Conservation (phyloP, 2,797 vertebrate species). For the Cirrhinus molitorella region DNA sequence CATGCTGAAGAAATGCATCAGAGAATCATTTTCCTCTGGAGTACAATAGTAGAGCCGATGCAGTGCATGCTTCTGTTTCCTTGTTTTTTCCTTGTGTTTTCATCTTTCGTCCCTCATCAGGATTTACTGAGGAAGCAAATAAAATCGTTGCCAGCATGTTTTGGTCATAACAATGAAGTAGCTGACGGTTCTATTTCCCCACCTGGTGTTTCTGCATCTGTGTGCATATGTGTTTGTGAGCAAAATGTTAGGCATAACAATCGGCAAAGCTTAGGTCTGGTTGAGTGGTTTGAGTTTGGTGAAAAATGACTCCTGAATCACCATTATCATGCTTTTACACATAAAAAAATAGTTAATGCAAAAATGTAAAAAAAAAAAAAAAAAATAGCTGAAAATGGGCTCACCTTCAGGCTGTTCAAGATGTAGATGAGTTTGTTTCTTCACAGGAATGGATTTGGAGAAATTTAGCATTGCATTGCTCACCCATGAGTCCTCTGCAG, state of each 20-base stretch:
- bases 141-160: slow-evolving; percentile 2
- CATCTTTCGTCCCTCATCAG: slow-evolving; percentile 6
- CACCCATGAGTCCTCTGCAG: not conserved
- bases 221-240: not conserved
- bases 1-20: not conserved
- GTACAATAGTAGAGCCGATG: not conserved
- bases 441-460: not conserved
- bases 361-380: too few relatives aligned
- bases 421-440: not conserved
- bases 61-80: slow-evolving; percentile 11
- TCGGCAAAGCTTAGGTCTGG: not conserved
- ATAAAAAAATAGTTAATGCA: not conserved
- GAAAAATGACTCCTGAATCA: not conserved
- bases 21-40: slow-evolving; percentile 11
- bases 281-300: not conserved
- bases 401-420: not conserved
- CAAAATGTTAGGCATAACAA: not conserved
- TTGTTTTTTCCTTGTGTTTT: slow-evolving; percentile 30
- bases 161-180: slow-evolving; percentile 10
- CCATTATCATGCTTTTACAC: not conserved
- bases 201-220: slow-evolving; percentile 14
- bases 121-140: slow-evolving; percentile 22
- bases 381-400: not conserved
- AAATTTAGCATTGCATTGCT: not conserved
- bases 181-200: slow-evolving; percentile 17